These are phyloP conservation scores for Girardia tigrina DNA, from an alignment of 2,888 invertebrate species.

Conservation along the genomic window DNA sequence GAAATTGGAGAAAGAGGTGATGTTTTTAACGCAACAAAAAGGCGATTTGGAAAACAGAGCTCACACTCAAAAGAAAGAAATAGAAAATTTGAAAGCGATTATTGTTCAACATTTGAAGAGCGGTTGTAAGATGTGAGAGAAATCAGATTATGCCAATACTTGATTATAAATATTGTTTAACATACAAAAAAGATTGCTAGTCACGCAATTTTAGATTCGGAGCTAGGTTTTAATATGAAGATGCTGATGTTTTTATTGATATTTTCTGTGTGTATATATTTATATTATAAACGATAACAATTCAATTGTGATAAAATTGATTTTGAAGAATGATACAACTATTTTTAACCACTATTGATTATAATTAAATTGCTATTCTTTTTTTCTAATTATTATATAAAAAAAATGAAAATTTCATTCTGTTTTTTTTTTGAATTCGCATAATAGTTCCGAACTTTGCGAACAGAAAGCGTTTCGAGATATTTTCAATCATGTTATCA, in stretches of 20 bases:
- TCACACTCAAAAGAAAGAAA: constrained; percentile 3
- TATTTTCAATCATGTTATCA: too few relatives aligned
- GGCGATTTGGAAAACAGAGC: not conserved
- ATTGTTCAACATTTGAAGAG: not conserved
- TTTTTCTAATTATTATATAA: too few relatives aligned
- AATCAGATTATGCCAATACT: constrained; percentile 14
- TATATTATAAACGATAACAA: too few relatives aligned
- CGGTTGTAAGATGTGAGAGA: not conserved
- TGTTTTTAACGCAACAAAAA: constrained; percentile 14
- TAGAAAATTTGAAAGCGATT: not conserved
- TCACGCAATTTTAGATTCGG: not conserved
- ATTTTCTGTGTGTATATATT: not conserved
- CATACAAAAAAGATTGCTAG: not conserved
- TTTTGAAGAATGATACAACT: constrained; percentile 13
- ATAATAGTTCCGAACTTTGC: too few relatives aligned
- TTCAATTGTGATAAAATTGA: not conserved
- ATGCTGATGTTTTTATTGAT: not conserved
- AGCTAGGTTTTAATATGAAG: constrained; percentile 14
- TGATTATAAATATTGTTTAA: not conserved
- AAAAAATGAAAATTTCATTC: too few relatives aligned
- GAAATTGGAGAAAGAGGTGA: constrained; percentile 33
- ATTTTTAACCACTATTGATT: constrained; percentile 2
- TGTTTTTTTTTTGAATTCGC: too few relatives aligned
- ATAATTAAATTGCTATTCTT: too few relatives aligned
- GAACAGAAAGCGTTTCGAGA: too few relatives aligned